Conservation (phyloP, 2,888 invertebrate genomes). For the Apamea epomidion region DNA sequence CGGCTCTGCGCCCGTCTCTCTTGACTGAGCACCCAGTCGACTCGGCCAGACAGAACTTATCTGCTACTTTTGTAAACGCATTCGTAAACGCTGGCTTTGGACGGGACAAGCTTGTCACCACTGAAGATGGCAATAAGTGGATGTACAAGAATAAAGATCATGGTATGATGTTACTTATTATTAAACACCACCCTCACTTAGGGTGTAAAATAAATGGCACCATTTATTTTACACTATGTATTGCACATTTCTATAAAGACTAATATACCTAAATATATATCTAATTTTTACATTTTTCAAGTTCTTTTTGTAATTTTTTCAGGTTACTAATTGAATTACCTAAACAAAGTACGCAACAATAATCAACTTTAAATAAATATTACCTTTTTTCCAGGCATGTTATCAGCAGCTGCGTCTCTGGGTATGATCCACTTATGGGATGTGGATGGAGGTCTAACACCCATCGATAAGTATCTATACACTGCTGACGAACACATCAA, state of each 20-base stretch:
- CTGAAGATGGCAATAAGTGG: constrained; percentile 96
- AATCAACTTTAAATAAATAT: not conserved
- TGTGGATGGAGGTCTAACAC: constrained; percentile 98
- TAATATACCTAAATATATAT: too few relatives aligned
- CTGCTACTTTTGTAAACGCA: constrained; percentile 99
- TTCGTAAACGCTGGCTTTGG: constrained; percentile 99
- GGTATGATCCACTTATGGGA: constrained; percentile 99
- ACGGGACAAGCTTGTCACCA: constrained; percentile 97
- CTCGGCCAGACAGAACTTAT: constrained; percentile 98
- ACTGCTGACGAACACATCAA: constrained; percentile 99
- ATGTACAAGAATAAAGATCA: constrained; percentile 99
- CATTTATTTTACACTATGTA: not conserved
- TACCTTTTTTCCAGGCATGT: constrained; percentile 91
- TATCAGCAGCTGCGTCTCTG: constrained; percentile 98
- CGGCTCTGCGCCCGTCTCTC: constrained; percentile 92
- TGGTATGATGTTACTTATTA: constrained; percentile 79
- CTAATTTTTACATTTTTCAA: not conserved
- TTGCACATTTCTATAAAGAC: too few relatives aligned
- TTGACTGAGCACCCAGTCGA: constrained; percentile 95
- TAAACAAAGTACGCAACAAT: not conserved
- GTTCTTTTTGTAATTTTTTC: not conserved
- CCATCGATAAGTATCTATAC: constrained; percentile 99
- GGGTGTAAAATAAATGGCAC: too few relatives aligned
- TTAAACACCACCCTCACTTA: not conserved
- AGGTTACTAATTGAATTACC: not conserved